Conservation (phyloP, 2,113 vertebrate species). For the Phodopus roborovskii region DNA sequence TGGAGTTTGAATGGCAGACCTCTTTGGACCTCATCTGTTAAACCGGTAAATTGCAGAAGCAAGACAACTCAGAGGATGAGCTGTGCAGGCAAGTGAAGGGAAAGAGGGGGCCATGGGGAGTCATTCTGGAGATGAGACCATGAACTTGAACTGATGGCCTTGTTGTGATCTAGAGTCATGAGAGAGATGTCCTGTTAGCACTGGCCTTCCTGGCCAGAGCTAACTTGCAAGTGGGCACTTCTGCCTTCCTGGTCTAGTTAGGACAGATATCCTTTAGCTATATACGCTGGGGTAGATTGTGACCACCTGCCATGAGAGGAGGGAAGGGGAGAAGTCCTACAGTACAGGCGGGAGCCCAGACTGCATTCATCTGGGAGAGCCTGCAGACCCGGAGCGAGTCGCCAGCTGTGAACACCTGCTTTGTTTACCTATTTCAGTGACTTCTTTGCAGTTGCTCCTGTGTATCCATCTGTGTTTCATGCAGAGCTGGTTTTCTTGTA, state of each 20-base stretch:
- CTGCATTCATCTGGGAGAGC: background rate
- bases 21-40: background rate
- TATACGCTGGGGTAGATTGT: background rate
- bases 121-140: background rate
- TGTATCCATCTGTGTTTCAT: too few relatives aligned
- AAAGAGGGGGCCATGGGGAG: background rate
- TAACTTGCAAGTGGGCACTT: background rate
- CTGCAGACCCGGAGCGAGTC: background rate
- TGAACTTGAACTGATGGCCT: background rate
- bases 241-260: background rate
- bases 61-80: background rate
- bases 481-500: background rate
- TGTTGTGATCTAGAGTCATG: background rate
- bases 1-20: background rate
- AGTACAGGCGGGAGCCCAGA: background rate
- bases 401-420: background rate
- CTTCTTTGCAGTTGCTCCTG: background rate
- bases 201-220: too few relatives aligned
- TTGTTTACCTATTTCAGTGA: background rate
- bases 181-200: background rate
- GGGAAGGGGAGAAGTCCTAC: background rate
- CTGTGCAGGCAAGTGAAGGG: background rate
- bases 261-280: background rate
- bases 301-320: background rate
- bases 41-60: background rate